These are phyloP conservation scores for Trachelus iudaicus DNA, from an alignment of 2,888 invertebrate species.

Conservation along the genomic window DNA sequence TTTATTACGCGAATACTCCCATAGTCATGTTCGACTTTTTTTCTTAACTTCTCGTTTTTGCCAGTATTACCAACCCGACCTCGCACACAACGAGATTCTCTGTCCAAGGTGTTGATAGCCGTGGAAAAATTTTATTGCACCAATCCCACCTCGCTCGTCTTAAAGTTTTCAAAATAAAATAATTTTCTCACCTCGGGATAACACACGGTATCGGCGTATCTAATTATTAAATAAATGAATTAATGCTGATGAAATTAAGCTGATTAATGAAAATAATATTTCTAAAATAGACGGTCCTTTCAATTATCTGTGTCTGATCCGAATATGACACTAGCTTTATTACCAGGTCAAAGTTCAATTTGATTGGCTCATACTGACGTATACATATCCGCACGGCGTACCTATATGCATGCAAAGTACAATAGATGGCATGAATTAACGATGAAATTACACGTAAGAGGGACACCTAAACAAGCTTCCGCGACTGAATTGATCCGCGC, in stretches of 20 bases:
- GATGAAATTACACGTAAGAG: neutral
- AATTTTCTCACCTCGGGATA: neutral
- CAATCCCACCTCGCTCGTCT: neutral
- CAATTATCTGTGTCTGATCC: neutral
- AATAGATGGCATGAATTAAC: neutral
- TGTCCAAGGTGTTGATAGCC: neutral
- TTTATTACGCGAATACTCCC: neutral
- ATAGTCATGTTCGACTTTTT: neutral
- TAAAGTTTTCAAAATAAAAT: neutral
- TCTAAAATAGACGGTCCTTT: neutral
- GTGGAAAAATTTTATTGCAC: neutral
- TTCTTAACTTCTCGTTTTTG: neutral
- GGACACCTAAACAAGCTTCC: neutral
- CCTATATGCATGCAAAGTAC: neutral
- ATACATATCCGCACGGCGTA: neutral
- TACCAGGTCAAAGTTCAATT: neutral
- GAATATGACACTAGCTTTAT: neutral
- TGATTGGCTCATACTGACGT: neutral
- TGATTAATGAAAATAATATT: neutral
- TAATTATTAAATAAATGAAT: neutral
- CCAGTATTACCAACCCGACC: neutral
- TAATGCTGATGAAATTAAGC: too few species aligned
- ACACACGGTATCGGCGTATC: neutral
- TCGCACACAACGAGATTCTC: neutral
- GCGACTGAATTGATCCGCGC: conserved; percentile 1